Evolutionary conservation across 2,797 vertebrate genomes (phyloP), one percentile per base, ranked within the genome.

Genomic region (Bradypodion ventrale): DNA sequence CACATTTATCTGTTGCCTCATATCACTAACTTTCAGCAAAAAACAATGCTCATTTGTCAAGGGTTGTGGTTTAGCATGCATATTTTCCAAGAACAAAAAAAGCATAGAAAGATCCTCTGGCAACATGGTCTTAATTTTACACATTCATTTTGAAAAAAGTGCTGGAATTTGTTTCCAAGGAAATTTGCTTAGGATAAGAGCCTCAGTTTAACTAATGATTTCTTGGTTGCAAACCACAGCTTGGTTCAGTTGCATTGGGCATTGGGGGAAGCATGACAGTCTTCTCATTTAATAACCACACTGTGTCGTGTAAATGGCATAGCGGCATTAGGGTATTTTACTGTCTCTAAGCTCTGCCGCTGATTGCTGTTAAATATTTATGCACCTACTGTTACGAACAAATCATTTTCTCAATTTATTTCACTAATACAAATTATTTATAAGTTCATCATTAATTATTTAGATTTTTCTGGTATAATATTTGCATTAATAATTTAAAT

Each of bases 371-470:
- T 88, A 95, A 96, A 96, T 95, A 96, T 96, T 95, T 94, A 96
- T 95, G 89, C 91, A 66, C 88, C 88, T 92, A 87, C 90, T 92
- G 91, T 93, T 96, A 95, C 91, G 94, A 93, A 95, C 94, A 96
- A 96, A 96, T 96, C 40, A 95, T 94, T 96, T 96, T 94, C 94
- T 95, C 94, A 93, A 95, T 95, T 94, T 95, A 91, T 96, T 96
- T 95, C 93, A 90, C 91, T 89, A 94, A 84, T 90, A 95, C 94
- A 96, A 96, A 96, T 96, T 95, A 96, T 96, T 96, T 95, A 96
- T 96, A 95, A 96, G 93, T 91, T 74, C 76, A 90, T 92, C 87
- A 93, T 96, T 94, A 96, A 96, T 96, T 94, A 96, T 96, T 96
- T 93, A 96, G 63, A 87, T 93, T 94, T 95, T 94, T 94, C 94